Evolutionary conservation across 2,888 invertebrate species (phyloP).

Genomic region (Cryptocheilus praepositus): DNA sequence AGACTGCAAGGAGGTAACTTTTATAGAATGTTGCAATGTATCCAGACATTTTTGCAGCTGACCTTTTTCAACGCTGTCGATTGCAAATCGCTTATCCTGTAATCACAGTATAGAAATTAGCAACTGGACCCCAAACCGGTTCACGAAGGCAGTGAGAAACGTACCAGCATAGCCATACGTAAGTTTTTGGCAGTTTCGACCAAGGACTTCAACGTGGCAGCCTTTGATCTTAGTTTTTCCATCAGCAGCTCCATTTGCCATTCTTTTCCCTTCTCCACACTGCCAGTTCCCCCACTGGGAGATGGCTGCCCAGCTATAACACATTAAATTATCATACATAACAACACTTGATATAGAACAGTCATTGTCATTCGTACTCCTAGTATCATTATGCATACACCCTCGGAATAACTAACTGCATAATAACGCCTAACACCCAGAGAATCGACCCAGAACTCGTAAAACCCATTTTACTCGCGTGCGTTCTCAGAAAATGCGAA

Average conservation of each 20-base stretch:
- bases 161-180: constrained; percentile 89
- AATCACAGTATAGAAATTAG: too few species aligned
- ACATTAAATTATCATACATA: background rate
- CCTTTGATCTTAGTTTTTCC: constrained; percentile 92
- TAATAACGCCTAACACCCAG: background rate
- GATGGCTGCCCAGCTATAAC: constrained; percentile 62
- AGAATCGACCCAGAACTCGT: background rate
- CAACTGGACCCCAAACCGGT: too few species aligned
- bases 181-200: constrained; percentile 92
- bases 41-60: constrained; percentile 94
- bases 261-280: constrained; percentile 80
- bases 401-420: too few species aligned
- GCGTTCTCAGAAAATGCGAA: too few species aligned
- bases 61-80: constrained; percentile 89
- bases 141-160: constrained; percentile 52
- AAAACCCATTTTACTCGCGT: too few species aligned
- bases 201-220: constrained; percentile 87
- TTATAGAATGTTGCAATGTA: constrained; percentile 94
- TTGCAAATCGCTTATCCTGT: constrained; percentile 91
- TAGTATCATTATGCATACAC: background rate
- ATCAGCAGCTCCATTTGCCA: constrained; percentile 92
- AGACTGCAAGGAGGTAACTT: constrained; percentile 92
- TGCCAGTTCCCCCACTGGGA: constrained; percentile 53
- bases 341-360: background rate
- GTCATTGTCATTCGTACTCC: background rate